Evolutionary conservation across 2,113 vertebrate genomes (phyloP), one percentile per base, ranked within the genome.

Genomic region (Nesospiza acunhae): DNA sequence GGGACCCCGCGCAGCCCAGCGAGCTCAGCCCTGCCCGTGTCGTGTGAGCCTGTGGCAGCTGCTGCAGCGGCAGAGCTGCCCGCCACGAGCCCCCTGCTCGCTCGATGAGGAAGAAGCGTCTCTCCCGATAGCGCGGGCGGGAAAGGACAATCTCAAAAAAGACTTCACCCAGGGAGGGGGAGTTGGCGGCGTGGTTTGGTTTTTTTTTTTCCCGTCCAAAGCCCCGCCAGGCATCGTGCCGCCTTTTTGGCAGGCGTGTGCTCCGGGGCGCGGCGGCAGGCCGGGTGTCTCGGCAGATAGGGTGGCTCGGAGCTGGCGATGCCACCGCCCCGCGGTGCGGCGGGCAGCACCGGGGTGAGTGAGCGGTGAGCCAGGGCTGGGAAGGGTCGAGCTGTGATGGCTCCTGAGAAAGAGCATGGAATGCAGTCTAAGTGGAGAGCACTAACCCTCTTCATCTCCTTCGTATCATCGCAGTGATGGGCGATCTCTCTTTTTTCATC

Each of bases 1-100:
- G 60, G 12, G 35, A 4, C 7, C 39, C 30, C 15, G 39, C 8
- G 5, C 58, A 11, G 11, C 11, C 5, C 6, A 2, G 6, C 22
- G 41, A 42, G 33, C 31, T 6, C 30, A 4, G 56, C 44, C 10
- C 6, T 21, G 55, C 13, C 50, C 17, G 47, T 6, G 23, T 17
- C 13, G 0, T 2, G 23, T 8, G 28, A 16, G 49, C 41, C 8
- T 1, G 10, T 3, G 10, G 7, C 2, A 13, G 19, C 44, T 2
- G 53, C 77, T 20, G 7, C 10, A 1, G 68, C 30, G 22, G 68
- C 18, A 19, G 30, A 11, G 23, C 81, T 10, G 72, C 15, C 24
- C 70, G 16, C 63, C 7, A 0, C 17, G 9, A 37, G 0, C 22
- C 13, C 44, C 12, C 37, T 22, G 77, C 72, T 53, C 41, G 1